Conservation (phyloP, 2,797 vertebrate species). For the Crenichthys baileyi region DNA sequence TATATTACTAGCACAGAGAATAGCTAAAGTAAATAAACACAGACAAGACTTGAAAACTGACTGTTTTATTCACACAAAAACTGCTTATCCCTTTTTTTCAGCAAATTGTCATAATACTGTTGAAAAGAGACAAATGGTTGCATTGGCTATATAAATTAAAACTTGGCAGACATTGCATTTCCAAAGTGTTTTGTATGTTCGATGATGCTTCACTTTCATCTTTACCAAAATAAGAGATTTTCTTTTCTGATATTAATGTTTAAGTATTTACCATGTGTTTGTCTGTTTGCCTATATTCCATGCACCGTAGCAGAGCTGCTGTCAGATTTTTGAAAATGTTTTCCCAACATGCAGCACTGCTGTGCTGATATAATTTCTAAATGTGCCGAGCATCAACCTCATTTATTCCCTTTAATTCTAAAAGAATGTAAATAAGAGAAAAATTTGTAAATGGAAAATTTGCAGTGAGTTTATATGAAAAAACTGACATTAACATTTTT, state of each 20-base stretch:
- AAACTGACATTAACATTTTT: constrained; percentile 4
- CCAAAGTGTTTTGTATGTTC: background rate
- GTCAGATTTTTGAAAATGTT: background rate
- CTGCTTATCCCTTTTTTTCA: background rate
- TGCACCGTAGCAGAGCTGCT: background rate
- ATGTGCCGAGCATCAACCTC: background rate
- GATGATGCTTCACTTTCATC: background rate
- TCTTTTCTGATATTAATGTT: background rate
- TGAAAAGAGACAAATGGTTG: background rate
- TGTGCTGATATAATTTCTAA: background rate
- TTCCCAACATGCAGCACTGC: background rate
- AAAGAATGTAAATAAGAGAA: background rate
- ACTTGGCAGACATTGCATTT: background rate
- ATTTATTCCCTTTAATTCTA: background rate
- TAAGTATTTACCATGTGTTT: background rate
- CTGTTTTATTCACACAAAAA: background rate
- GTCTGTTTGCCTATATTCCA: background rate
- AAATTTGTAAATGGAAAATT: background rate
- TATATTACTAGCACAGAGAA: too few species aligned
- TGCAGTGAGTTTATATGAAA: constrained; percentile 1
- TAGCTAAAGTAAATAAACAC: too few species aligned
- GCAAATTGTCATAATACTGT: background rate
- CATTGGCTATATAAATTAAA: background rate
- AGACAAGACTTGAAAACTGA: too few species aligned
- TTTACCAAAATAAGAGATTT: background rate